Evolutionary conservation across 2,888 invertebrate genomes (phyloP).

Genomic region (Acrobasis suavella): DNA sequence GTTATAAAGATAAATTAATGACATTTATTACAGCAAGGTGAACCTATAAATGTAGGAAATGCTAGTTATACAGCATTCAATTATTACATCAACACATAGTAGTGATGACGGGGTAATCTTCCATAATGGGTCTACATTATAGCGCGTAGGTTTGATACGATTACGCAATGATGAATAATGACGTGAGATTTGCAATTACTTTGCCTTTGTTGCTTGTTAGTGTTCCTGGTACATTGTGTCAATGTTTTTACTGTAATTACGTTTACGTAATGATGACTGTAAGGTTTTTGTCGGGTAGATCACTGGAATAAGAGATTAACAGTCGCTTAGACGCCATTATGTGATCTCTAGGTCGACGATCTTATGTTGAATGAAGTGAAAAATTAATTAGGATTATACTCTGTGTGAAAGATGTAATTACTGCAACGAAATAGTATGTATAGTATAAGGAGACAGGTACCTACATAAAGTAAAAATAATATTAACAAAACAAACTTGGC

Average conservation of each 20-base stretch:
- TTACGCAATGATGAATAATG: constrained; percentile 19
- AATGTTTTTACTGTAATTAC: constrained; percentile 1
- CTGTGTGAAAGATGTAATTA: no score
- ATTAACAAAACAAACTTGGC: no score
- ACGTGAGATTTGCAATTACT: background rate
- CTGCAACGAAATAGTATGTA: no score
- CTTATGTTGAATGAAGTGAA: background rate
- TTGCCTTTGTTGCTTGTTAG: background rate
- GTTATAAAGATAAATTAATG: background rate
- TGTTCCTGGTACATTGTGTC: constrained; percentile 6
- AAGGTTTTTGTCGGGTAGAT: constrained; percentile 1
- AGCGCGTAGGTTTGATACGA: constrained; percentile 11
- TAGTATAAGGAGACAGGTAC: no score
- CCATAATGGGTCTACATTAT: background rate
- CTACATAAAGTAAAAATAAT: no score
- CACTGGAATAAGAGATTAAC: background rate
- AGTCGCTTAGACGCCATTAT: background rate
- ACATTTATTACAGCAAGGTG: background rate
- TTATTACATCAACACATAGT: background rate
- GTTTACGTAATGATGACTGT: constrained; percentile 6
- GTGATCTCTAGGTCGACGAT: constrained; percentile 1
- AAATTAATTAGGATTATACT: background rate
- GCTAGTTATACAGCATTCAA: constrained; percentile 6
- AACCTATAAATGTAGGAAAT: constrained; percentile 1
- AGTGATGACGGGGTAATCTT: constrained; percentile 8